Conservation (phyloP, 2,797 vertebrate genomes). For the Odontamblyopus rebecca region DNA sequence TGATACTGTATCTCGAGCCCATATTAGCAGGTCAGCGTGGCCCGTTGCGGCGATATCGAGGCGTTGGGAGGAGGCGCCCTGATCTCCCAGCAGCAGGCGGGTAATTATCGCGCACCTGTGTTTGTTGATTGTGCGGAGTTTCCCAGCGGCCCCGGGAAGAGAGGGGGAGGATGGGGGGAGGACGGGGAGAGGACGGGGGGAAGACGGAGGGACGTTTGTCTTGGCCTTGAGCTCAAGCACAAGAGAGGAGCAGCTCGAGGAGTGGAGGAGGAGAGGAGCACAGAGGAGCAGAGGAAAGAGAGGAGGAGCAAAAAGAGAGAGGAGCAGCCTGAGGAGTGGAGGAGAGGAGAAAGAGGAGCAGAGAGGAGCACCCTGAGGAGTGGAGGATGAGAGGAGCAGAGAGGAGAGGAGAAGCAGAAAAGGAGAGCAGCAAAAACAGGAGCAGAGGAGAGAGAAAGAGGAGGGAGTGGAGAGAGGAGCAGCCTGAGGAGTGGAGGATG, state of each 20-base stretch:
- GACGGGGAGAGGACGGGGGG: neutral
- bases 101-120: constrained; percentile 82
- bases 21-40: constrained; percentile 35
- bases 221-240: constrained; percentile 75
- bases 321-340: constrained; percentile 29
- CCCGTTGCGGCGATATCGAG: constrained; percentile 62
- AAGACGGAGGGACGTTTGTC: constrained; percentile 75
- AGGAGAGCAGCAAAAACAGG: too few relatives aligned
- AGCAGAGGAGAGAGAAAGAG: too few relatives aligned
- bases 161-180: constrained; percentile 65
- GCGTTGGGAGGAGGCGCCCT: constrained; percentile 60
- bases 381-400: too few relatives aligned
- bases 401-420: too few relatives aligned
- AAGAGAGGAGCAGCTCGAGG: constrained; percentile 63
- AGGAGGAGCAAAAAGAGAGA: neutral
- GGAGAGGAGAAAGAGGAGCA: neutral
- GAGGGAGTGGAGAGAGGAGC: too few relatives aligned
- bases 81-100: constrained; percentile 71
- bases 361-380: too few relatives aligned
- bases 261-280: constrained; percentile 41
- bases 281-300: constrained; percentile 49
- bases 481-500: too few relatives aligned
- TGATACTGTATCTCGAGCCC: constrained; percentile 44
- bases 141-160: constrained; percentile 68
- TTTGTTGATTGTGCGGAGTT: constrained; percentile 78